Percentiles rank a stretch among this genome's conserved stretches.
Conservation (phyloP, 2,888 invertebrate species). For the Psococerastis gibbosa region DNA sequence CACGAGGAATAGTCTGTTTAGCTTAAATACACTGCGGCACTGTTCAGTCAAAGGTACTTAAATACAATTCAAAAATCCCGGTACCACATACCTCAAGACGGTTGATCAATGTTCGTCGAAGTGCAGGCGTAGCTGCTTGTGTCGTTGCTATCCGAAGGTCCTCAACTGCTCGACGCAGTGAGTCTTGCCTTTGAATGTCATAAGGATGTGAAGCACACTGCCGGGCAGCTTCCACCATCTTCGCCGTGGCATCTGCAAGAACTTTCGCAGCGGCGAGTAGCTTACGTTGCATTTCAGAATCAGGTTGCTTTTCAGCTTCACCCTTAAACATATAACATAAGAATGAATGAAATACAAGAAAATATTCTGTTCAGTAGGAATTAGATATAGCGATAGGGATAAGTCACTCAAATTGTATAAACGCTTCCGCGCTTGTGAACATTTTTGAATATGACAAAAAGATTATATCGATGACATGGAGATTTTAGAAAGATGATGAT, state of each 20-base stretch:
- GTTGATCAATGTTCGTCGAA: conserved; percentile 51
- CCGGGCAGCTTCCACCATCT: conserved; percentile 91
- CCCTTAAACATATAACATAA: conserved; percentile 25
- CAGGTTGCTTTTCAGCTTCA: conserved; percentile 76
- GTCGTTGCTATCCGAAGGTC: conserved; percentile 79
- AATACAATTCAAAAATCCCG: no score
- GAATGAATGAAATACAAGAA: background rate
- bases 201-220: conserved; percentile 75
- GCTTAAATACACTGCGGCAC: no score
- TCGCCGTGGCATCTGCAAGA: conserved; percentile 87
- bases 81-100: conserved; percentile 34
- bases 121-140: conserved; percentile 63
- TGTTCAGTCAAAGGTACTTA: no score
- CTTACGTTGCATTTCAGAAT: conserved; percentile 73
- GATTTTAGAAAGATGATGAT: no score
- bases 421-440: no score
- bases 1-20: no score
- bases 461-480: no score
- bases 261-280: conserved; percentile 87
- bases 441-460: no score
- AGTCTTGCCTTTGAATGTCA: conserved; percentile 65
- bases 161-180: conserved; percentile 74
- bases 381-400: no score
- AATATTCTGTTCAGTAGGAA: background rate
- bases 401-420: no score